These are phyloP conservation scores for Narcine bancroftii DNA, from an alignment of 2,113 vertebrate species.

Conservation along the genomic window DNA sequence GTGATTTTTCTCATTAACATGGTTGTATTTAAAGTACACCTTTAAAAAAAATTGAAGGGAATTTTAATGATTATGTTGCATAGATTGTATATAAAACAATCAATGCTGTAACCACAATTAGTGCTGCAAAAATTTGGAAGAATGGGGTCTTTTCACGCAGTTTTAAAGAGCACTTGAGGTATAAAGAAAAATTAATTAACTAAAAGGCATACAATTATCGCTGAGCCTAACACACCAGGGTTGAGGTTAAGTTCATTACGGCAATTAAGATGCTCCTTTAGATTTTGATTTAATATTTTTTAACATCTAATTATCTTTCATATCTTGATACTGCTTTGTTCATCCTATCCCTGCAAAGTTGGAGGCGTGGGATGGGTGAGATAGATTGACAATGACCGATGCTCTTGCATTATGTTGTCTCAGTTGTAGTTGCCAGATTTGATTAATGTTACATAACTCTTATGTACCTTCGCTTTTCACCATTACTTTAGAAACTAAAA, in stretches of 20 bases:
- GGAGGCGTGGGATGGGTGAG: neutral
- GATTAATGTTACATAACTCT: neutral
- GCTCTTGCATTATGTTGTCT: neutral
- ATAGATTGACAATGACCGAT: neutral
- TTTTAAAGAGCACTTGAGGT: slow-evolving; percentile 16
- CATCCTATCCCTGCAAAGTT: neutral
- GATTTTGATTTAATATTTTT: slow-evolving; percentile 16
- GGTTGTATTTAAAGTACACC: slow-evolving; percentile 61
- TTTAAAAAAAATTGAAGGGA: slow-evolving; percentile 51
- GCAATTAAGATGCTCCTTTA: slow-evolving; percentile 25
- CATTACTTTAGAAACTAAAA: neutral
- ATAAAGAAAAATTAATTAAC: slow-evolving; percentile 25
- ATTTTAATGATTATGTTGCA: neutral
- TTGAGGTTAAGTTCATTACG: slow-evolving; percentile 31
- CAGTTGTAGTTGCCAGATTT: neutral
- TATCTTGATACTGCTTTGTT: neutral
- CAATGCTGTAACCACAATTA: slow-evolving; percentile 19
- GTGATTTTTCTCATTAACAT: slow-evolving; percentile 70
- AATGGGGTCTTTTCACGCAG: neutral
- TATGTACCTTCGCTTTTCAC: neutral
- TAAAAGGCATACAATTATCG: slow-evolving; percentile 24
- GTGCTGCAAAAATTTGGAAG: neutral
- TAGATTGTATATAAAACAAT: neutral
- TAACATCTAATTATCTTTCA: slow-evolving; percentile 21
- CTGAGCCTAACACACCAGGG: slow-evolving; percentile 4